phyloP scores from a whole-genome alignment of 1,140 invertebrate genomes.

The Drosophila ananassae region DNA sequence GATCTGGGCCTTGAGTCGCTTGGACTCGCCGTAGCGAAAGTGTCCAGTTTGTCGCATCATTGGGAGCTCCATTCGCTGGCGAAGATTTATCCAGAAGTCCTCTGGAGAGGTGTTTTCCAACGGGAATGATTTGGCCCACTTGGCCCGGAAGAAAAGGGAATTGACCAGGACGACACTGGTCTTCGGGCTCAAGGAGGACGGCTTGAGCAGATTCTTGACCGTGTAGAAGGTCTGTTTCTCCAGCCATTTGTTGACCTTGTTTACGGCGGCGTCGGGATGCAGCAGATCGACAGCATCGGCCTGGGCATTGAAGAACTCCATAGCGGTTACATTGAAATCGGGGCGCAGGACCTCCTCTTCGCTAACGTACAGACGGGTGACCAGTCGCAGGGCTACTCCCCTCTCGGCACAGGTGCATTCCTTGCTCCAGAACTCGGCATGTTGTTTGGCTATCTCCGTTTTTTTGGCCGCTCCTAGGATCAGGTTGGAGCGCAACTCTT shows the following conservation, averaged over 20 bases:
- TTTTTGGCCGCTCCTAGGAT: slow-evolving; percentile 45
- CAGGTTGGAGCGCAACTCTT: slow-evolving; percentile 48
- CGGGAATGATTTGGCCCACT: slow-evolving; percentile 86
- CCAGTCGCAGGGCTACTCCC: slow-evolving; percentile 43
- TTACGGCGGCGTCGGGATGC: slow-evolving; percentile 76
- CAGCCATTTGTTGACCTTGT: slow-evolving; percentile 87
- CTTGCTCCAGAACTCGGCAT: slow-evolving; percentile 49
- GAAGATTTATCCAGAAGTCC: slow-evolving; percentile 52
- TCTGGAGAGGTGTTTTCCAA: slow-evolving; percentile 67
- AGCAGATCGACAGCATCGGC: slow-evolving; percentile 85
- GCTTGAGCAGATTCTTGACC: slow-evolving; percentile 86
- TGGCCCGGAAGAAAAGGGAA: slow-evolving; percentile 88
- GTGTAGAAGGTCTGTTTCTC: slow-evolving; percentile 86
- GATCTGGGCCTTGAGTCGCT: slow-evolving; percentile 83
- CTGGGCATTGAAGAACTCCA: slow-evolving; percentile 76
- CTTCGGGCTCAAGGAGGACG: slow-evolving; percentile 66
- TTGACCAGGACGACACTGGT: slow-evolving; percentile 86
- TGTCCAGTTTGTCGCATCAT: slow-evolving; percentile 77
- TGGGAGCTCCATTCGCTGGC: slow-evolving; percentile 51
- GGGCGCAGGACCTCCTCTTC: slow-evolving; percentile 30
- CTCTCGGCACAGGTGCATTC: slow-evolving; percentile 42
- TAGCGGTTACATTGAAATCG: slow-evolving; percentile 52
- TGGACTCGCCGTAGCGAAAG: slow-evolving; percentile 84
- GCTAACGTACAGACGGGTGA: slow-evolving; percentile 61
- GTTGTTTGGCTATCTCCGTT: slow-evolving; percentile 49